These are phyloP conservation scores for Tachystola acroxantha DNA, from an alignment of 2,888 invertebrate genomes.

Conservation along the genomic window DNA sequence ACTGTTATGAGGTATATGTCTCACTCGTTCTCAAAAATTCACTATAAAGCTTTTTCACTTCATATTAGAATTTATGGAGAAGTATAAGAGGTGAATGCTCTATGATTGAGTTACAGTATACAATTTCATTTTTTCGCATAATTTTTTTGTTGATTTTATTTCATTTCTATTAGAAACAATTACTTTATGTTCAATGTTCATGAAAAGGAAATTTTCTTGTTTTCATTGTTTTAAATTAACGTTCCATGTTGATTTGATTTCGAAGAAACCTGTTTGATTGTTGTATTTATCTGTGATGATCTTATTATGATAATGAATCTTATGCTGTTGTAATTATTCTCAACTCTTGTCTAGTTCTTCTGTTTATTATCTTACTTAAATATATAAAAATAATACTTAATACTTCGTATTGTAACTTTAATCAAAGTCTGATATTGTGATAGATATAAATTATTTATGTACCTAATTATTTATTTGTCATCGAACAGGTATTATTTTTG, in stretches of 20 bases:
- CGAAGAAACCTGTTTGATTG: slow-evolving; percentile 10
- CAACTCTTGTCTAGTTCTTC: slow-evolving; percentile 31
- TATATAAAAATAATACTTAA: slow-evolving; percentile 35
- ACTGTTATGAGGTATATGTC: too few relatives aligned
- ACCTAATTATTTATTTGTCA: slow-evolving; percentile 29
- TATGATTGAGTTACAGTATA: too few relatives aligned
- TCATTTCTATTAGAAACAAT: not conserved
- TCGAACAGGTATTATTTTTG: slow-evolving; percentile 20
- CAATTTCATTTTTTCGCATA: not conserved
- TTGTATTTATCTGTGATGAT: slow-evolving; percentile 50
- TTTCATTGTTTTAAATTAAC: not conserved
- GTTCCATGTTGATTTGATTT: not conserved
- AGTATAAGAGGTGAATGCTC: too few relatives aligned
- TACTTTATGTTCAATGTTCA: too few relatives aligned
- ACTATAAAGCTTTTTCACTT: too few relatives aligned
- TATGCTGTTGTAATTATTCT: slow-evolving; percentile 22
- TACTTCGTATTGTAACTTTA: slow-evolving; percentile 32
- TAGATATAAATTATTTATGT: slow-evolving; percentile 51
- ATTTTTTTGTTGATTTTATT: not conserved
- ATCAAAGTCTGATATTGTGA: slow-evolving; percentile 60
- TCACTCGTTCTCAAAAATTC: too few relatives aligned
- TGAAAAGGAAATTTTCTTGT: too few relatives aligned
- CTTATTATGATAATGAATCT: too few relatives aligned
- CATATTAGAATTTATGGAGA: too few relatives aligned
- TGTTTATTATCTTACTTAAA: slow-evolving; percentile 29